Conservation (phyloP, 2,888 invertebrate species). For the Rotaria sp. region DNA sequence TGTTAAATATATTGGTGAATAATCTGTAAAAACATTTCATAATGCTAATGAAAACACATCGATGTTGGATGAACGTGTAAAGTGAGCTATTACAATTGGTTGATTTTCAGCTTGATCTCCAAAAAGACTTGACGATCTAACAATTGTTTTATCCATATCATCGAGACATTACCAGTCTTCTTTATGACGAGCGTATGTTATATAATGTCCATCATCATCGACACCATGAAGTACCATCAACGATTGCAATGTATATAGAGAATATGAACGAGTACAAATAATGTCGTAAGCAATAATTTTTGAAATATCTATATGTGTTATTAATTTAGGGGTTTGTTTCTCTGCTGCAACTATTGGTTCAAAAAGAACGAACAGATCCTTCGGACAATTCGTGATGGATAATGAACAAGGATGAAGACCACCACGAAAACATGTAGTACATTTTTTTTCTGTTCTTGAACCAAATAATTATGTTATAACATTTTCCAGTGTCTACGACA, state of each 20-base stretch:
- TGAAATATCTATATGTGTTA: no score
- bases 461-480: no score
- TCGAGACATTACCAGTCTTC: neutral
- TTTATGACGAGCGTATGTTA: neutral
- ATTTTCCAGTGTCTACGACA: no score
- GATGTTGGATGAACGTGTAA: neutral
- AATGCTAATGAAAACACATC: neutral
- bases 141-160: neutral
- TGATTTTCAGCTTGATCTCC: neutral
- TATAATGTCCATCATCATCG: neutral
- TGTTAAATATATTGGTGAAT: neutral
- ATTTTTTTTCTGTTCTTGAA: no score
- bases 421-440: no score
- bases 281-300: neutral
- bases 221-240: neutral
- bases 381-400: no score
- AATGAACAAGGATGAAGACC: no score
- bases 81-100: neutral
- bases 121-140: neutral
- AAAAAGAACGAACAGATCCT: no score
- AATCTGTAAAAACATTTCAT: neutral
- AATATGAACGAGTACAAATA: neutral
- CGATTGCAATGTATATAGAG: neutral
- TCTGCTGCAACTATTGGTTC: no score
- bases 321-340: no score